A percentile compares a stretch with the other conserved stretches of the same genome.
Evolutionary conservation across 1,140 invertebrate species (phyloP).

Genomic region (Maniola jurtina): DNA sequence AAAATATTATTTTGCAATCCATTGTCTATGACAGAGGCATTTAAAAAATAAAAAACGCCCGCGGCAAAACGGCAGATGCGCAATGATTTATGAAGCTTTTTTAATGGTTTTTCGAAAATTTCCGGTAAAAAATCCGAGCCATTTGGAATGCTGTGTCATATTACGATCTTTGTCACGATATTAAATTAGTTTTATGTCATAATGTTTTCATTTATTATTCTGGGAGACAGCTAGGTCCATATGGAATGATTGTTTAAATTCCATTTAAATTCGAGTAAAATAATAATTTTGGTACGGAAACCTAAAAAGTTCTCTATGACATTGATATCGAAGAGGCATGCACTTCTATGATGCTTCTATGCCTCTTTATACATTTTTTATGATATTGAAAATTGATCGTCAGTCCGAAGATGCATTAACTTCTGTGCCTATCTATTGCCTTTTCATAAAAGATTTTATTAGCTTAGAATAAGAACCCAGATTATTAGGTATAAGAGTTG

Average conservation of each 20-base stretch:
- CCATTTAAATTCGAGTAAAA: no score
- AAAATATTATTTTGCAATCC: slow-evolving; percentile 15
- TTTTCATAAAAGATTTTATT: no score
- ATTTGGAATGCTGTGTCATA: slow-evolving; percentile 41
- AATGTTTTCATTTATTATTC: slow-evolving; percentile 23
- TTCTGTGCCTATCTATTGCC: no score
- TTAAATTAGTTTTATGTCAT: slow-evolving; percentile 35
- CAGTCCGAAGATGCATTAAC: no score
- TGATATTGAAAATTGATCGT: no score
- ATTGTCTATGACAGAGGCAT: slow-evolving; percentile 33
- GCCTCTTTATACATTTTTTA: no score
- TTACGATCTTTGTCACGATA: slow-evolving; percentile 34
- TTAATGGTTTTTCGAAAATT: slow-evolving; percentile 42
- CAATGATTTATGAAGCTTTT: slow-evolving; percentile 44
- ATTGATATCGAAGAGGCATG: no score
- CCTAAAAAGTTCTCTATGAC: no score
- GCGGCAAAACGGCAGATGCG: slow-evolving; percentile 38
- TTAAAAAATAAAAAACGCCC: slow-evolving; percentile 29
- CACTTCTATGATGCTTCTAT: no score
- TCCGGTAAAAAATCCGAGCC: slow-evolving; percentile 35
- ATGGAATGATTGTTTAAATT: not conserved
- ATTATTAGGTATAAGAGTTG: no score
- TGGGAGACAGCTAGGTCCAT: not conserved
- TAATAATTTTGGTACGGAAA: no score
- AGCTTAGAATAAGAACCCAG: no score